Base-by-base conservation (phyloP, 2,113 vertebrate species). In the Salvelinus alpinus region DNA sequence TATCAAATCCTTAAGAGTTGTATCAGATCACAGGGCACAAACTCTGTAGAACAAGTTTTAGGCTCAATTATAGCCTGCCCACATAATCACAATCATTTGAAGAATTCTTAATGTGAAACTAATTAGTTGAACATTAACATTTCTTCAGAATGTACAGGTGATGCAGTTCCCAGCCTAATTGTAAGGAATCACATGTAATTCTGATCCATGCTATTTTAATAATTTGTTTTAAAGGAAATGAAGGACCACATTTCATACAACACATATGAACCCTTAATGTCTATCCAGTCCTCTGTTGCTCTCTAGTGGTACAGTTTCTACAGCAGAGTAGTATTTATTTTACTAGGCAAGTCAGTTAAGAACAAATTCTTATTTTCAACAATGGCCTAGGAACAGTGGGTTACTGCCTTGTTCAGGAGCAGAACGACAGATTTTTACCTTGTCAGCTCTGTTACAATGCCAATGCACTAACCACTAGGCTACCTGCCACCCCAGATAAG, bases 261-360 rank as follows among this genome's bases (percentile, higher is more conserved):
- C 38, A 44, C 22, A 27, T 31, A 27, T 27, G 38, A 68, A 68
- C 5, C 20, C 22, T 24, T 9, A 11, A 11, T 70, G 9, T 77
- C 86, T 76, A 76, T 74, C 78, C 84, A 76, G 87, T 77, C 71
- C 86, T 89, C 82, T 89, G 81, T 84, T 89, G 88, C 88, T 86
- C 88, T 84, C 91, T 90, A 85, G 87, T 89, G 91, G 89, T 80
- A 47, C 78, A 80, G n/a, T 22, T 6, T 62, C n/a, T 9, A 8
- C 59, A 9, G 59, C 22, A 60, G 20, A 34, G 57, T 6, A 6
- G n/a, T 22, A 4, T 60, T 18, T 18, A 60, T 8, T 34, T 8
- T 34, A 34, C 34, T 34, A 34, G 16, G 51, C 16, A 60, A 20
- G 57, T 7, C 6, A 34, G 34, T 34, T 34, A 34, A 34, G 34